Conservation (phyloP, 2,113 vertebrate species). For the Chionodraco myersi region DNA sequence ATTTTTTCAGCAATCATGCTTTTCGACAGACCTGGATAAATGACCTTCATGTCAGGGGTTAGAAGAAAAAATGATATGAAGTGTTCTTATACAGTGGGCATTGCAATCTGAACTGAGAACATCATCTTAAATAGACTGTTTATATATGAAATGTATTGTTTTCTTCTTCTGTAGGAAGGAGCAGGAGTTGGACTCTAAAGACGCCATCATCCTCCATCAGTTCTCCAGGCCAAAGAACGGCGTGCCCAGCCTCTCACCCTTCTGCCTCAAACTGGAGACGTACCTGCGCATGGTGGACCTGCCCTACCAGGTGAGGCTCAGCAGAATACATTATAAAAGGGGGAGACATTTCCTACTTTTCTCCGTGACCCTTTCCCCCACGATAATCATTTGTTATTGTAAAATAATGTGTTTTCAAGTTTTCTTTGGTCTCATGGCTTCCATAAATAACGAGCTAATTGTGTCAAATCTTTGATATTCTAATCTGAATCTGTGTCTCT, state of each 20-base stretch:
- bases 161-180: constrained; percentile 88
- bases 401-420: too few species aligned
- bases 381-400: too few species aligned
- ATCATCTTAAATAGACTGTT: not conserved
- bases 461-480: not conserved
- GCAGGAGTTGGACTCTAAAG: constrained; percentile 96
- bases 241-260: constrained; percentile 94
- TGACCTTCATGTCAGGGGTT: too few species aligned
- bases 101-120: not conserved
- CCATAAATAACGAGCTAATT: not conserved
- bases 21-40: too few species aligned
- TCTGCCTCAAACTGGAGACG: constrained; percentile 98
- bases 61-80: not conserved
- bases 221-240: constrained; percentile 95
- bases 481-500: constrained; percentile 8
- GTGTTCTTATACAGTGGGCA: not conserved
- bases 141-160: not conserved
- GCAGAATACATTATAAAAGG: not conserved
- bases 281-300: constrained; percentile 97
- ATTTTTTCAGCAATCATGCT: too few species aligned
- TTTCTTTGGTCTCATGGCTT: too few species aligned
- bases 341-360: not conserved
- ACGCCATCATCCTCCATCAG: constrained; percentile 98
- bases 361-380: too few species aligned
- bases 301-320: constrained; percentile 92